Evolutionary conservation across 2,113 vertebrate genomes (phyloP).

Genomic region (Perccottus glenii): DNA sequence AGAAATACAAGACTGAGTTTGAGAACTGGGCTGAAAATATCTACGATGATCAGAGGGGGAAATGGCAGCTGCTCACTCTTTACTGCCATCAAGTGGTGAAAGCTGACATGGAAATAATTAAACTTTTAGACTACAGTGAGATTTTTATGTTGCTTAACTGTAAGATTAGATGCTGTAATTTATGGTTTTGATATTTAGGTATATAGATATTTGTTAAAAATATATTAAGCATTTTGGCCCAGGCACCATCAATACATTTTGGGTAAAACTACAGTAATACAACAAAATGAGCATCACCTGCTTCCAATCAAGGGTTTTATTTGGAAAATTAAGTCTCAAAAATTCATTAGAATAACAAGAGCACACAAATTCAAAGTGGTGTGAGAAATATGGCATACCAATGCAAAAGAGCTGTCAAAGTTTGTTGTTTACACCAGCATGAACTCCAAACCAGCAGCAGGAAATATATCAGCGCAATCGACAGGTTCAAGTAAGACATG

Average conservation of each 20-base stretch:
- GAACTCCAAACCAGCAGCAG: constrained; percentile 54
- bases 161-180: no score
- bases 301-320: constrained; percentile 63
- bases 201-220: no score
- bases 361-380: constrained; percentile 62
- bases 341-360: constrained; percentile 65
- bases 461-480: constrained; percentile 44
- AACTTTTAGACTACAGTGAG: no score
- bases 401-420: constrained; percentile 40
- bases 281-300: not conserved
- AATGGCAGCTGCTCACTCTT: constrained; percentile 21
- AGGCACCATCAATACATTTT: no score
- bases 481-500: constrained; percentile 68
- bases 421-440: constrained; percentile 29
- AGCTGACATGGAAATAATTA: not conserved
- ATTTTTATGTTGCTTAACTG: no score
- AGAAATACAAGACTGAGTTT: no score
- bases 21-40: constrained; percentile 9
- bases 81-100: constrained; percentile 58
- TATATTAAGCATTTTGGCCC: no score
- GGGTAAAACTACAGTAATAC: not conserved
- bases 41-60: not conserved
- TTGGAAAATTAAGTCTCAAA: constrained; percentile 79
- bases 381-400: constrained; percentile 44
- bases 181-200: no score